phyloP scores from a whole-genome alignment of 2,797 vertebrate genomes.

The Phrynocephalus guinanensis region DNA sequence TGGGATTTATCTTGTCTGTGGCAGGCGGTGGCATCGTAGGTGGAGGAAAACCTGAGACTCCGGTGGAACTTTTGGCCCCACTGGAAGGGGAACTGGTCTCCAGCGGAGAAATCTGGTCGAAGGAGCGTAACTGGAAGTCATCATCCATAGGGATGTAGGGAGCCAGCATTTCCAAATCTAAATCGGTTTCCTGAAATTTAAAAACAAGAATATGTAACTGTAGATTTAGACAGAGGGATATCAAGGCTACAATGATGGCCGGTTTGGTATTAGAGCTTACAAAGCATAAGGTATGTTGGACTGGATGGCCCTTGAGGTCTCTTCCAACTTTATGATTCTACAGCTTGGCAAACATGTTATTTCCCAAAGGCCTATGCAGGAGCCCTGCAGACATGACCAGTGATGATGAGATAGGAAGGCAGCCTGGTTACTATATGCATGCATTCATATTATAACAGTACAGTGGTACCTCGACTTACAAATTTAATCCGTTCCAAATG shows the following conservation, averaged over 20 bases:
- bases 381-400: neutral
- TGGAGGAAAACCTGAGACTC: conserved; percentile 69
- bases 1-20: conserved; percentile 69
- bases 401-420: neutral
- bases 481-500: too few species aligned
- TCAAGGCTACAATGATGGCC: neutral
- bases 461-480: too few species aligned
- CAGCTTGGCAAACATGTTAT: neutral
- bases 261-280: neutral
- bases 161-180: conserved; percentile 97
- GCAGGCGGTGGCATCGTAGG: conserved; percentile 50
- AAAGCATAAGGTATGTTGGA: neutral
- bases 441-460: neutral
- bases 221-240: neutral
- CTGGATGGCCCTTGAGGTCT: too few species aligned
- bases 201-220: neutral
- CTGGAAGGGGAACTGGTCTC: conserved; percentile 77
- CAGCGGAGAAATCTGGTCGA: conserved; percentile 84
- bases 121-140: conserved; percentile 93
- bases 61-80: conserved; percentile 36
- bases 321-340: too few species aligned
- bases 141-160: conserved; percentile 99
- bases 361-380: neutral
- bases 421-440: neutral
- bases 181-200: conserved; percentile 83